A percentile compares a stretch with the other conserved stretches of the same genome.
These are phyloP conservation scores for Idris sp. DNA, from an alignment of 1,140 invertebrate genomes.

Conservation along the genomic window DNA sequence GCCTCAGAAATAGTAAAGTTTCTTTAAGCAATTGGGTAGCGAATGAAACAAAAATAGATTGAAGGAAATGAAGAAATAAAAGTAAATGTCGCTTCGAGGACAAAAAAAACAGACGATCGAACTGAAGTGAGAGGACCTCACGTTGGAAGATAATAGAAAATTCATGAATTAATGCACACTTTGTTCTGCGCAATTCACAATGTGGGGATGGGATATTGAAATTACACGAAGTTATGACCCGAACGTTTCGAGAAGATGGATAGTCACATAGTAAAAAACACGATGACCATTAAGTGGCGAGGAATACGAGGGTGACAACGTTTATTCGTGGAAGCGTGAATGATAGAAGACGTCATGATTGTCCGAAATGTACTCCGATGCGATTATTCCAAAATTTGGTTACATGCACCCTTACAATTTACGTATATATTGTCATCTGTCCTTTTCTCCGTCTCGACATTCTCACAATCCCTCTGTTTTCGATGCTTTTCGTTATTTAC, in stretches of 20 bases:
- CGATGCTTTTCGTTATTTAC: constrained; percentile 57
- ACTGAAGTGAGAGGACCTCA: constrained; percentile 1
- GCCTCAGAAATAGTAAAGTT: constrained; percentile 20
- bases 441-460: constrained; percentile 19
- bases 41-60: constrained; percentile 59
- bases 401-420: constrained; percentile 25
- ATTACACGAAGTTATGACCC: constrained; percentile 52
- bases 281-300: constrained; percentile 51
- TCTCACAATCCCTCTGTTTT: constrained; percentile 16
- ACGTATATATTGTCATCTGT: constrained; percentile 23
- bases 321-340: constrained; percentile 56
- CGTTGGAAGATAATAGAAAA: constrained; percentile 44
- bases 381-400: constrained; percentile 61
- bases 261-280: constrained; percentile 52
- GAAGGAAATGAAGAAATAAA: constrained; percentile 58
- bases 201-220: constrained; percentile 41
- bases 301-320: constrained; percentile 45
- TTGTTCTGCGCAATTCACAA: constrained; percentile 32
- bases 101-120: constrained; percentile 14
- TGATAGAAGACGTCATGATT: constrained; percentile 57
- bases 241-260: constrained; percentile 41
- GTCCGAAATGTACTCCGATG: constrained; percentile 29
- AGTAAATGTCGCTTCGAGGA: constrained; percentile 21
- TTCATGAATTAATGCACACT: constrained; percentile 52
- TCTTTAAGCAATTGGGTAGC: constrained; percentile 51